These are phyloP conservation scores for Eupsilia transversa DNA, from an alignment of 2,888 invertebrate genomes.

Conservation along the genomic window DNA sequence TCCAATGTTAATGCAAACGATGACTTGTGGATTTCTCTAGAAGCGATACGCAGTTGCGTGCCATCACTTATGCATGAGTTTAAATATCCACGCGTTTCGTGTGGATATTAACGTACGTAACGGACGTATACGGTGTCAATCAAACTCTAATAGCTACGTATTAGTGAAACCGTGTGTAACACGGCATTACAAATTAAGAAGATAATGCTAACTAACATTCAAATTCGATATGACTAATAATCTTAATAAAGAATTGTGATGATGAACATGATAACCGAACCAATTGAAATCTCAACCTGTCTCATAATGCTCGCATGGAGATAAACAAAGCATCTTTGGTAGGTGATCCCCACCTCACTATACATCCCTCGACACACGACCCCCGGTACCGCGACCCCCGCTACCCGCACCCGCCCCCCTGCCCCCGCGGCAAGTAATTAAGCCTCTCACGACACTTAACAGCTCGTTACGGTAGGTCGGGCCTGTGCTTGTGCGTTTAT, in stretches of 20 bases:
- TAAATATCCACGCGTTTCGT: not conserved
- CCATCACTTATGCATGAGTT: conserved; percentile 42
- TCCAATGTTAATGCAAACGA: not conserved
- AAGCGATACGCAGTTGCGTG: conserved; percentile 32
- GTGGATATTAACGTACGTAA: not conserved
- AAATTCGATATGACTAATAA: not conserved
- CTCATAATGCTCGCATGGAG: conserved; percentile 16
- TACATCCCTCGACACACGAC: conserved; percentile 44
- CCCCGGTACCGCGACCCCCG: conserved; percentile 12
- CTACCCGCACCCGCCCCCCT: not conserved
- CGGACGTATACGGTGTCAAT: conserved; percentile 4
- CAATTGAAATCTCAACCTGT: conserved; percentile 22
- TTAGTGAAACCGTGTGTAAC: conserved; percentile 6
- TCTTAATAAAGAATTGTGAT: not conserved
- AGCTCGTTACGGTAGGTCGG: conserved; percentile 83
- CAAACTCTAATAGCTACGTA: not conserved
- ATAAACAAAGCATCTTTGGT: conserved; percentile 39
- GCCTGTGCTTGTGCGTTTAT: conserved; percentile 39
- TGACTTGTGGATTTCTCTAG: conserved; percentile 4
- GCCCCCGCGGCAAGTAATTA: conserved; percentile 74
- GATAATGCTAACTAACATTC: not conserved
- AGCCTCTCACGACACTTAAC: conserved; percentile 79
- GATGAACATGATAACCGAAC: too few species aligned
- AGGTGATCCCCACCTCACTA: conserved; percentile 26
- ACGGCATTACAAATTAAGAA: not conserved